Base-by-base conservation (phyloP, 1,140 invertebrate genomes). In the Pseudobourletiella spinata region DNA sequence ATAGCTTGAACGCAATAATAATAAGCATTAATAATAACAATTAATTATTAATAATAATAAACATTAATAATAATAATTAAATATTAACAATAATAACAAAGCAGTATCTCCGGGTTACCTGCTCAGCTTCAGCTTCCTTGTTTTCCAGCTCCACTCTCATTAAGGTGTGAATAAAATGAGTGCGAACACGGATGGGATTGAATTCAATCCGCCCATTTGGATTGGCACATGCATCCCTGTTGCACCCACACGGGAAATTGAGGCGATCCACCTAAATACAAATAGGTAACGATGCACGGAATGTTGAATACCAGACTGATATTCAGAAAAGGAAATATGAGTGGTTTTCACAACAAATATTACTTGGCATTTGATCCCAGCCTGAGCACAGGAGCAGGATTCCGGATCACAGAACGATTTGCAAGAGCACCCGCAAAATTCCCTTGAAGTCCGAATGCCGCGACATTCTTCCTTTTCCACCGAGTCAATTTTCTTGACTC, bases 231-330 rank as follows among this genome's bases (percentile, higher is more conserved):
- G 90, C 90, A 71, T 97, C 93, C 64, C 89, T 84, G 0, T 88
- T 87, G 76, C 95, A 99, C 24, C 93, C 91, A 76, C 95, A 98
- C 0, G 95, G 95, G 75, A 98, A 98, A 72, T 90, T 94, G 44
- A 92, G 79, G 64, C 94, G 82, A 77, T 98, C 94, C 22, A 98
- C 91, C 82, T 84, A 64, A 6, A 52, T n/a, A n/a, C n/a, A n/a
- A n/a, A n/a, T n/a, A n/a, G n/a, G n/a, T n/a, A n/a, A n/a, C n/a
- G n/a, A n/a, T n/a, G n/a, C n/a, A n/a, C n/a, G n/a, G n/a, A n/a
- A n/a, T n/a, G n/a, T n/a, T n/a, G n/a, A n/a, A n/a, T n/a, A n/a
- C n/a, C n/a, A n/a, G n/a, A 54, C 16, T 26, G 25, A 26, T 32
- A 15, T 39, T 39, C 35, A 39, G 35, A 11, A 39, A 39, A 39